phyloP scores from a whole-genome alignment of 2,888 invertebrate genomes.

The Drymonia ruficornis region DNA sequence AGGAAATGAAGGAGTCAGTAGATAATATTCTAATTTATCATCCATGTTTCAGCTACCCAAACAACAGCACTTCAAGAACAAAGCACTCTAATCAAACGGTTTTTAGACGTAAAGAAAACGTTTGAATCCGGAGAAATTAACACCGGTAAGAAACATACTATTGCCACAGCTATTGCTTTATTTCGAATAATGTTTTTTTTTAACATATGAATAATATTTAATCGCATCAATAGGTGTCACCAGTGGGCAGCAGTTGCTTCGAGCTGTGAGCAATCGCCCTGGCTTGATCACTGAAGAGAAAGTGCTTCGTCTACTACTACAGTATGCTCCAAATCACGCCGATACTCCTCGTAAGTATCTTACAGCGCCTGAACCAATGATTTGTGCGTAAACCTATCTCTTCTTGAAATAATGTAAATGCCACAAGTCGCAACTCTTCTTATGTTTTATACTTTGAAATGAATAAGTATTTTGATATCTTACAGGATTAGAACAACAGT shows the following conservation, averaged over 20 bases:
- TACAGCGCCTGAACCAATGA: too few species aligned
- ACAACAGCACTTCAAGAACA: conserved; percentile 82
- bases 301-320: conserved; percentile 63
- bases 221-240: conserved; percentile 54
- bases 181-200: not conserved
- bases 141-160: conserved; percentile 49
- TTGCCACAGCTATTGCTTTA: not conserved
- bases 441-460: too few species aligned
- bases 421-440: too few species aligned
- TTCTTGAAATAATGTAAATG: too few species aligned
- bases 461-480: conserved; percentile 13
- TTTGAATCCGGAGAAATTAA: conserved; percentile 83
- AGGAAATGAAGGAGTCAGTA: too few species aligned
- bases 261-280: conserved; percentile 57
- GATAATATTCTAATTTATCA: not conserved
- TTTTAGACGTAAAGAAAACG: conserved; percentile 82
- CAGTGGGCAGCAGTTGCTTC: conserved; percentile 68
- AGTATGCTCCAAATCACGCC: conserved; percentile 63
- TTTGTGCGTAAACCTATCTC: too few species aligned
- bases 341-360: conserved; percentile 58
- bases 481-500: conserved; percentile 65
- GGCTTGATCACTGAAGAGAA: conserved; percentile 74
- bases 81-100: conserved; percentile 81
- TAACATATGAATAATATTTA: not conserved
- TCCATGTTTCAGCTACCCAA: conserved; percentile 61